Percentiles rank a stretch among this genome's conserved stretches.
These are phyloP conservation scores for Nezara viridula DNA, from an alignment of 2,888 invertebrate genomes.

Conservation along the genomic window DNA sequence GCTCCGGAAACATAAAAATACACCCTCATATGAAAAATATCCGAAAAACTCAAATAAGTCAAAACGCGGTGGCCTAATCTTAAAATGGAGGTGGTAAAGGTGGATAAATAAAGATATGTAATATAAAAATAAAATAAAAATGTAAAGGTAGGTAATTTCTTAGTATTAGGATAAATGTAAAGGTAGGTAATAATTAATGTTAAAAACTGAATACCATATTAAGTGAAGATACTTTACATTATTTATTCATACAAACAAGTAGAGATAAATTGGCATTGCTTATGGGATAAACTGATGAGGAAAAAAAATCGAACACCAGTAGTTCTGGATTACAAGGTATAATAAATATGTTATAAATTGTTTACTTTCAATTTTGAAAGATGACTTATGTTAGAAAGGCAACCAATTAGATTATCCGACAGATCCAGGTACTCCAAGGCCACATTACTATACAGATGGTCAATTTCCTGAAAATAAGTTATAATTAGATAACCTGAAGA, in stretches of 20 bases:
- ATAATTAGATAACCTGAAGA: no score
- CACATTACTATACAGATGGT: constrained; percentile 86
- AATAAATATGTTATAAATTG: constrained; percentile 39
- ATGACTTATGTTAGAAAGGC: constrained; percentile 87
- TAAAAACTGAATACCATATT: no score
- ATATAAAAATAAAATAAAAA: no score
- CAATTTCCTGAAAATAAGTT: constrained; percentile 77
- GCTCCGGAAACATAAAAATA: no score
- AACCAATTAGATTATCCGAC: constrained; percentile 89
- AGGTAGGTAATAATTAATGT: no score
- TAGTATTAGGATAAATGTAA: no score
- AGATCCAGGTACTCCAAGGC: constrained; percentile 88
- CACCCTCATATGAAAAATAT: no score
- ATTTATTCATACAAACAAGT: constrained; percentile 38
- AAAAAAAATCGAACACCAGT: background rate
- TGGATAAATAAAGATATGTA: no score
- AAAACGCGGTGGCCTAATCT: no score
- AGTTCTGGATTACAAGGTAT: background rate
- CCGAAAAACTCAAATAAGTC: no score
- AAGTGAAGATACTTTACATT: constrained; percentile 24
- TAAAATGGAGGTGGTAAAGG: no score
- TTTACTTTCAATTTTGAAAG: constrained; percentile 86
- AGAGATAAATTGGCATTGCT: background rate
- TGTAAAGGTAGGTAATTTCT: no score
- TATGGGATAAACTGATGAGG: background rate